These are phyloP conservation scores for Paralvinella palmiformis DNA, from an alignment of 1,140 invertebrate species.

Conservation along the genomic window DNA sequence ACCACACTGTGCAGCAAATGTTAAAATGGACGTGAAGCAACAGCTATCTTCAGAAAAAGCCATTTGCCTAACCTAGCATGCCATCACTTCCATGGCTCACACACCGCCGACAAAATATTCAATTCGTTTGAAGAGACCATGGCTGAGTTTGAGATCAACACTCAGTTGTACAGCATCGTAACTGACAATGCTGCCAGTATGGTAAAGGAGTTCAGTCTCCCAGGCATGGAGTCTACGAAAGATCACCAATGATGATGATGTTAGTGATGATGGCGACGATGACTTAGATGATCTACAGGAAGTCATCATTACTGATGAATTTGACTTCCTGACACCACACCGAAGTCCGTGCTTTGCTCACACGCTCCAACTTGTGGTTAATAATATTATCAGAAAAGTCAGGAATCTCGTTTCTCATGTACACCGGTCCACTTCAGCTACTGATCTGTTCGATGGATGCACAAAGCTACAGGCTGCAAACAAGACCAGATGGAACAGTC, in stretches of 20 bases:
- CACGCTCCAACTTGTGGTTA: conserved; percentile 6
- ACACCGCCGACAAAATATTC: background rate
- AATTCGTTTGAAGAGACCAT: background rate
- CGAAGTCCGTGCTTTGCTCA: background rate
- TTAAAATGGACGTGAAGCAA: background rate
- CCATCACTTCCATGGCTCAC: background rate
- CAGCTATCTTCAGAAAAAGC: background rate
- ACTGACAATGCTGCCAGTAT: conserved; percentile 5
- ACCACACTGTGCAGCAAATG: too few species aligned
- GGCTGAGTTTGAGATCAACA: background rate
- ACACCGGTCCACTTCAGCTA: background rate
- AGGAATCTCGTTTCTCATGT: background rate
- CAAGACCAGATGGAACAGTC: conserved; percentile 5
- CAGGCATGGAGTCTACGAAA: background rate
- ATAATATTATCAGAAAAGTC: conserved; percentile 1
- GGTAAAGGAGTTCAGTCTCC: conserved; percentile 9
- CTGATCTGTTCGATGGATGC: background rate
- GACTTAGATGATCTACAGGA: too few species aligned
- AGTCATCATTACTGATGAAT: background rate
- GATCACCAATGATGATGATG: background rate
- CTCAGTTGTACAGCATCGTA: background rate
- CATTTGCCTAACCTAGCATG: conserved; percentile 1
- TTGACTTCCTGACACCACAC: background rate
- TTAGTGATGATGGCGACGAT: too few species aligned
- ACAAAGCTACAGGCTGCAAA: conserved; percentile 3